Conservation (phyloP, 2,797 vertebrate genomes). For the Eidolon dupreanum region DNA sequence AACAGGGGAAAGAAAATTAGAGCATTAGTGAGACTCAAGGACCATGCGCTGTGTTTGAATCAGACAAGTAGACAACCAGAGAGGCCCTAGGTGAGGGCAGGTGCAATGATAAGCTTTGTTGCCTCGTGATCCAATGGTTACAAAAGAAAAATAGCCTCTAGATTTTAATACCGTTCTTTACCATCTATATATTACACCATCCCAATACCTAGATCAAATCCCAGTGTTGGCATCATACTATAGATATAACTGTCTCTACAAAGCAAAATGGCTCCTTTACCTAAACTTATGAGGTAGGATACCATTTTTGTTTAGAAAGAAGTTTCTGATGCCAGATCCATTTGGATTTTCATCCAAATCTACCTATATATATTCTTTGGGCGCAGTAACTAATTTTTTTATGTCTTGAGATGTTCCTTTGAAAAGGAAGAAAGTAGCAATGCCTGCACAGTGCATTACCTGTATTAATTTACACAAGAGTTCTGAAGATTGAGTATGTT, state of each 20-base stretch:
- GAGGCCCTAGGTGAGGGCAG: not conserved
- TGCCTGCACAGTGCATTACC: not conserved
- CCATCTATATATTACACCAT: no score
- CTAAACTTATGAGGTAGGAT: not conserved
- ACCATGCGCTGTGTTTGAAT: not conserved
- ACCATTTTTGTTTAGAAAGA: not conserved
- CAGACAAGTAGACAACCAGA: not conserved
- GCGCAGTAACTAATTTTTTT: not conserved
- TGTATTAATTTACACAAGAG: not conserved
- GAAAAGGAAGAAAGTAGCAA: not conserved
- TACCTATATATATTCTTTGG: not conserved
- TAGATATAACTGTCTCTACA: not conserved
- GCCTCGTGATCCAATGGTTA: not conserved
- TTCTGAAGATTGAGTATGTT: not conserved
- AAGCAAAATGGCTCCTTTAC: not conserved
- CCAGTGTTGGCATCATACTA: not conserved
- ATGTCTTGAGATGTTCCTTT: not conserved
- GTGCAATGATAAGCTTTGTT: not conserved
- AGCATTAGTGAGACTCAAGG: not conserved
- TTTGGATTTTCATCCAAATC: not conserved
- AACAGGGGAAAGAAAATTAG: conserved; percentile 61
- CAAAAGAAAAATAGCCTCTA: not conserved
- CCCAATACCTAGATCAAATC: not conserved
- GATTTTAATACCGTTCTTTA: not conserved
- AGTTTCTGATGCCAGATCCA: not conserved